These are phyloP conservation scores for Mus spicilegus DNA, from an alignment of 2,113 vertebrate species.

Conservation along the genomic window DNA sequence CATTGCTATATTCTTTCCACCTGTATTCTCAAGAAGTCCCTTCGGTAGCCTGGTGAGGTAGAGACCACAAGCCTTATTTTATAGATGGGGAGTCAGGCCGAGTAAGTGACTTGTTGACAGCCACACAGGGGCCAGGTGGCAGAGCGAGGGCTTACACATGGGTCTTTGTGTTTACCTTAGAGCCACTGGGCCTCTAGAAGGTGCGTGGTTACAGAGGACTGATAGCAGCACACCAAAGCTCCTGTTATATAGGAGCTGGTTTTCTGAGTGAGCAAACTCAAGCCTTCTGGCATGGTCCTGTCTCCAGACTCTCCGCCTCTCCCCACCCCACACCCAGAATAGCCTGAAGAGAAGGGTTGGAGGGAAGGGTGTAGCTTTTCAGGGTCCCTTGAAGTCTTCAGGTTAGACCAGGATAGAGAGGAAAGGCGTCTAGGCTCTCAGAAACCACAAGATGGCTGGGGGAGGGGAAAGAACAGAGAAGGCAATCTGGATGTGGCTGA, in stretches of 20 bases:
- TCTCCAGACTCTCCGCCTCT: not conserved
- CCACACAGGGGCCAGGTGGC: not conserved
- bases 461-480: not conserved
- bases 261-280: not conserved
- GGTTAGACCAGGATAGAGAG: not conserved
- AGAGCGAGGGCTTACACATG: not conserved
- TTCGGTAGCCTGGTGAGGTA: not conserved
- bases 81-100: not conserved
- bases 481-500: not conserved
- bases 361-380: not conserved
- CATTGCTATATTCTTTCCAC: not conserved
- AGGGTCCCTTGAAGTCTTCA: not conserved
- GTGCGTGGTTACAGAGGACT: too few species aligned
- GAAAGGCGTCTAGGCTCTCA: not conserved
- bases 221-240: not conserved
- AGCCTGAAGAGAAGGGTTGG: not conserved
- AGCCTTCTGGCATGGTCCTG: not conserved
- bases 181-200: not conserved
- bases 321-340: not conserved
- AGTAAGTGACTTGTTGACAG: not conserved
- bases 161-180: not conserved
- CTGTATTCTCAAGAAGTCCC: not conserved
- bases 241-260: not conserved
- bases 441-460: fast-evolving
- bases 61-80: not conserved